Conservation (phyloP, 2,888 invertebrate species). For the Chrysolina haemoptera region DNA sequence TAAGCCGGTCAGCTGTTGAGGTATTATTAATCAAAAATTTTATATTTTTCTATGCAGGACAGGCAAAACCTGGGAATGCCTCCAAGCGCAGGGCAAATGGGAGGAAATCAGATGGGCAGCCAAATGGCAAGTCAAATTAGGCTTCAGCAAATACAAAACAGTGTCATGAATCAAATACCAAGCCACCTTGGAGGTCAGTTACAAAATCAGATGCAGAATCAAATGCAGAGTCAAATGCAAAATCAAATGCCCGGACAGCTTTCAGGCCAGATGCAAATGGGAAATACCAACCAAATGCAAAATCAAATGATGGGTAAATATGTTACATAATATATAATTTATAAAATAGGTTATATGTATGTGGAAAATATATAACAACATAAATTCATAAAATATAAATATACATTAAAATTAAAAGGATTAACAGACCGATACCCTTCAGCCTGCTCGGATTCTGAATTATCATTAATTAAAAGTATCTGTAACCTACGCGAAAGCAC, state of each 20-base stretch:
- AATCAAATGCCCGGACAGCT: slow-evolving; percentile 57
- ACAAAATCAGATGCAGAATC: slow-evolving; percentile 60
- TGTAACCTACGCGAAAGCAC: too few relatives aligned
- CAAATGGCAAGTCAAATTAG: slow-evolving; percentile 70
- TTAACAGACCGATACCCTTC: too few relatives aligned
- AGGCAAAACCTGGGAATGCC: slow-evolving; percentile 67
- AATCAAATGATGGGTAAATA: slow-evolving; percentile 60
- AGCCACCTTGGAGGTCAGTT: slow-evolving; percentile 65
- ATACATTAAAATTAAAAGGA: too few relatives aligned
- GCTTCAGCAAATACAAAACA: slow-evolving; percentile 69
- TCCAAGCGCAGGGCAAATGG: slow-evolving; percentile 71
- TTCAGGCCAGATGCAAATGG: slow-evolving; percentile 65
- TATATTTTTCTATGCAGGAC: slow-evolving; percentile 45
- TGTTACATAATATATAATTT: too few relatives aligned
- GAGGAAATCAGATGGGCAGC: slow-evolving; percentile 57
- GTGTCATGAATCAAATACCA: slow-evolving; percentile 71
- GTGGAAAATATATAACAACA: too few relatives aligned
- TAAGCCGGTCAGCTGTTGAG: too few relatives aligned
- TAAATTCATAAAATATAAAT: too few relatives aligned
- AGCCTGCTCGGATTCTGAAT: too few relatives aligned
- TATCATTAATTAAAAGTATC: too few relatives aligned
- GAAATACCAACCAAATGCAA: slow-evolving; percentile 54
- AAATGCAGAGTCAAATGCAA: slow-evolving; percentile 58
- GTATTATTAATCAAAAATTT: neutral
- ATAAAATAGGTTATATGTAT: too few relatives aligned